A percentile compares a stretch with the other conserved stretches of the same genome.
phyloP scores from a whole-genome alignment of 2,888 invertebrate genomes.

The Netelia inedita region DNA sequence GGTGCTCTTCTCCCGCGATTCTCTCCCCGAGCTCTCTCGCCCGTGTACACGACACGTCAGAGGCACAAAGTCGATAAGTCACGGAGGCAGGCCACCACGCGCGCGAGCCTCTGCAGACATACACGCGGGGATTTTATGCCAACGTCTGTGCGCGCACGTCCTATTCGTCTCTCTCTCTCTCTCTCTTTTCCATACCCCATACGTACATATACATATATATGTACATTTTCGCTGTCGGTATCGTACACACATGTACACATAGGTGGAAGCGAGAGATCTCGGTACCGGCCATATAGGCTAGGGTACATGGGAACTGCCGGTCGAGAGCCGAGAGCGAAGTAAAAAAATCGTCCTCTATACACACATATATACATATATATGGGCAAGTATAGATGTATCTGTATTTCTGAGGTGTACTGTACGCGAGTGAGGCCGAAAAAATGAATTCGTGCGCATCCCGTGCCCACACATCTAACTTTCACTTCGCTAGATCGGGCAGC shows the following conservation, averaged over 20 bases:
- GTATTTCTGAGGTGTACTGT: conserved; percentile 67
- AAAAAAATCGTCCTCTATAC: conserved; percentile 62
- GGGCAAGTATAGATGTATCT: neutral
- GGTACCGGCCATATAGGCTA: conserved; percentile 83
- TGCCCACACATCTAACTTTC: conserved; percentile 85
- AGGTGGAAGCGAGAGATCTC: conserved; percentile 72
- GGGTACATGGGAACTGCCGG: conserved; percentile 83
- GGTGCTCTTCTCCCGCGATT: conserved; percentile 69
- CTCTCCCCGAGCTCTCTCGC: conserved; percentile 68
- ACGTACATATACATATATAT: conserved; percentile 17
- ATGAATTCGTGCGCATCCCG: conserved; percentile 85
- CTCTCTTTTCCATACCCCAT: conserved; percentile 17
- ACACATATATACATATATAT: conserved; percentile 1
- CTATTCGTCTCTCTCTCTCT: conserved; percentile 32
- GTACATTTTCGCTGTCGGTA: conserved; percentile 3
- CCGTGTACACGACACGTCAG: conserved; percentile 76
- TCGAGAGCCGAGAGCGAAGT: conserved; percentile 57
- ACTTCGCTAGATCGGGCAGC: conserved; percentile 83
- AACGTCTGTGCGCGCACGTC: conserved; percentile 52
- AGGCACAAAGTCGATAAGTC: conserved; percentile 81
- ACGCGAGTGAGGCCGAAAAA: conserved; percentile 82
- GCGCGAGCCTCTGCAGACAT: conserved; percentile 45
- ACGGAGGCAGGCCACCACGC: conserved; percentile 76
- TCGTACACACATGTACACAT: conserved; percentile 43
- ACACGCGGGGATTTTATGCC: conserved; percentile 58